Base-by-base conservation (phyloP, 2,113 vertebrate species). In the Sinosuthora webbiana region DNA sequence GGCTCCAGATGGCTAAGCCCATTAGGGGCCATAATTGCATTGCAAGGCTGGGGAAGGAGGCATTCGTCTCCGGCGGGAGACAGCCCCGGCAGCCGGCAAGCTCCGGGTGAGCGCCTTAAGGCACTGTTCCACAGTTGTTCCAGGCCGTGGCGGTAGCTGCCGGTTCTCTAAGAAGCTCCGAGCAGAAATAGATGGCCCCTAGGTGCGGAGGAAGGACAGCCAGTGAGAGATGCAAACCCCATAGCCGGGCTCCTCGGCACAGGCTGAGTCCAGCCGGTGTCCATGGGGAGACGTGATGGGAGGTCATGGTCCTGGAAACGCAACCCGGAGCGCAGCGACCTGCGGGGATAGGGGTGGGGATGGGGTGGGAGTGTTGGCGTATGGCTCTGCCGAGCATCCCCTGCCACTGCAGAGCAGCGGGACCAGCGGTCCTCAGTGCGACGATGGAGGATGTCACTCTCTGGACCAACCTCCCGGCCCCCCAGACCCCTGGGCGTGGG, bases 1-100 rank as follows among this genome's bases (percentile, higher is more conserved):
- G 30, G 56, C 55, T 73, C 25, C 95, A 91, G 93, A 94, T 95
- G 93, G 95, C 90, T 93, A 88, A 96, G 90, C 95, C 92, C 93
- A 92, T 97, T 95, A 94, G 44, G 15, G 10, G 64, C 78, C 60
- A 10, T 80, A 81, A 94, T 74, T 85, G 81, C 70, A n/a, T 37
- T 41, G 93, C 23, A 12, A 50, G n/a, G 55, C 31, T 35, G 2
- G 5, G 76, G 37, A 76, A 30, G 21, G 37, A 86, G 39, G 55
- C 7, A 4, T 30, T 31, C 10, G 3, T 33, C 27, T 37, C 53
- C 6, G 3, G 9, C 6, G 3, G 12, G 56, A 47, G 45, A 68
- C 55, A 13, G 56, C 55, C 42, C 31, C 3, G 1, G 33, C 47
- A 33, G 30, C 5, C 9, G 44, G 33, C 27, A 17, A 53, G 42